Conservation (phyloP, 2,888 invertebrate genomes). For the Sarcophaga caerulescens region DNA sequence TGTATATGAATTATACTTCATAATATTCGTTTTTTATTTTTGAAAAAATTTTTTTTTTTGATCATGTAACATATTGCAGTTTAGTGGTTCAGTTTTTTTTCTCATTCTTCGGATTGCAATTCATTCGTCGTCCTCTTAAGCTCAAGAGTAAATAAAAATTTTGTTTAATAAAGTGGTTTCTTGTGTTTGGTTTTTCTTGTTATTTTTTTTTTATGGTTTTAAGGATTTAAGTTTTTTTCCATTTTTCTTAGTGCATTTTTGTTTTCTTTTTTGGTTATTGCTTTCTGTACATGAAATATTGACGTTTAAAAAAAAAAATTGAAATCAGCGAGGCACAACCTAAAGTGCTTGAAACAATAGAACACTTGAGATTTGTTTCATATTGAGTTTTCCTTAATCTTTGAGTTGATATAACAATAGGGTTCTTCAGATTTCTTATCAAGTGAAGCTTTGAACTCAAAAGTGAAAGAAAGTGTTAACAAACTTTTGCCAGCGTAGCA, state of each 20-base stretch:
- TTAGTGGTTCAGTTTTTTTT: slow-evolving; percentile 26
- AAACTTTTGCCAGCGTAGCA: no score
- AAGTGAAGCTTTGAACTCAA: background rate
- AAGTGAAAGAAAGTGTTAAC: no score
- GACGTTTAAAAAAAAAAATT: slow-evolving; percentile 18
- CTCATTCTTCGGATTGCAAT: background rate
- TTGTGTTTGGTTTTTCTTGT: slow-evolving; percentile 28
- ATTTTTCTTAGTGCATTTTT: background rate
- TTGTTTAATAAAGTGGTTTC: slow-evolving; percentile 61
- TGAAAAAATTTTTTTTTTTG: background rate
- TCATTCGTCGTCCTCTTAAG: slow-evolving; percentile 8
- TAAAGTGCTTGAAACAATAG: slow-evolving; percentile 28
- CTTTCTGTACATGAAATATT: slow-evolving; percentile 40
- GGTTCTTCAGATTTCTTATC: background rate
- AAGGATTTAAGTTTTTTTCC: background rate
- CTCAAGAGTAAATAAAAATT: slow-evolving; percentile 60
- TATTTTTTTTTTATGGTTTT: background rate
- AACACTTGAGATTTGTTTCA: slow-evolving; percentile 20
- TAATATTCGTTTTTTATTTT: background rate
- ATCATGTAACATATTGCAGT: slow-evolving; percentile 52
- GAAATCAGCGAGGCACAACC: slow-evolving; percentile 33
- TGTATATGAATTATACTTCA: background rate
- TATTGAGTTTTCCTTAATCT: background rate
- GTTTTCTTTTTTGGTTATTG: background rate
- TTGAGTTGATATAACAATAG: background rate